These are phyloP conservation scores for Himalopsyche phryganea DNA, from an alignment of 1,140 invertebrate species.

Conservation along the genomic window DNA sequence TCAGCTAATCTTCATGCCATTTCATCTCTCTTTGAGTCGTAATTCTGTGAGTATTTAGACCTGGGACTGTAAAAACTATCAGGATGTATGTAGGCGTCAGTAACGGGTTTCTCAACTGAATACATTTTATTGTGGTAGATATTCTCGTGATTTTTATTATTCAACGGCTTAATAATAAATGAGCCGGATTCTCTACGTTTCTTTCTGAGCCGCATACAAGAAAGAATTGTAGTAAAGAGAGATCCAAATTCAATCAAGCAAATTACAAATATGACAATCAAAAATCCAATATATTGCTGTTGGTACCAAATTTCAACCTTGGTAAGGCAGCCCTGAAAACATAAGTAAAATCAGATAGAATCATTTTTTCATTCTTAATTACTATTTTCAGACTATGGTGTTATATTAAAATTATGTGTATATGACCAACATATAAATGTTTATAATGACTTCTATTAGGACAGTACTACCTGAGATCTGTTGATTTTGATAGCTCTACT, in stretches of 20 bases:
- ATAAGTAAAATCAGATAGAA: constrained; percentile 34
- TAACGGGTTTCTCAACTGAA: constrained; percentile 42
- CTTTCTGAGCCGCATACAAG: constrained; percentile 58
- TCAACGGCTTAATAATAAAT: constrained; percentile 41
- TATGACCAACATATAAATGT: no score
- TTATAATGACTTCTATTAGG: no score
- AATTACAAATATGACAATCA: constrained; percentile 61
- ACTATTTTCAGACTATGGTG: background rate
- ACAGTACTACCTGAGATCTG: no score
- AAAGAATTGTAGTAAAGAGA: constrained; percentile 64
- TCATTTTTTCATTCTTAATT: background rate
- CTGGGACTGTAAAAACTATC: constrained; percentile 51
- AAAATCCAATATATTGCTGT: constrained; percentile 68
- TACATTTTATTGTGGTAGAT: constrained; percentile 45
- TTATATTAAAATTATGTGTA: no score
- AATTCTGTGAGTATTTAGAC: constrained; percentile 47
- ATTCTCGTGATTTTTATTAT: constrained; percentile 43
- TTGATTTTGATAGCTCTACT: no score
- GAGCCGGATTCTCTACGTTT: constrained; percentile 40
- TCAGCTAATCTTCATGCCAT: constrained; percentile 53
- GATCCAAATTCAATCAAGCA: constrained; percentile 68
- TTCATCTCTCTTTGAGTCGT: constrained; percentile 46
- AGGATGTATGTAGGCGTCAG: constrained; percentile 48
- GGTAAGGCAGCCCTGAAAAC: constrained; percentile 67
- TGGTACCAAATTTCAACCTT: constrained; percentile 74